Percentiles rank a stretch among this genome's conserved stretches.
Evolutionary conservation across 2,113 vertebrate species (phyloP).

Genomic region (Neotoma lepida): DNA sequence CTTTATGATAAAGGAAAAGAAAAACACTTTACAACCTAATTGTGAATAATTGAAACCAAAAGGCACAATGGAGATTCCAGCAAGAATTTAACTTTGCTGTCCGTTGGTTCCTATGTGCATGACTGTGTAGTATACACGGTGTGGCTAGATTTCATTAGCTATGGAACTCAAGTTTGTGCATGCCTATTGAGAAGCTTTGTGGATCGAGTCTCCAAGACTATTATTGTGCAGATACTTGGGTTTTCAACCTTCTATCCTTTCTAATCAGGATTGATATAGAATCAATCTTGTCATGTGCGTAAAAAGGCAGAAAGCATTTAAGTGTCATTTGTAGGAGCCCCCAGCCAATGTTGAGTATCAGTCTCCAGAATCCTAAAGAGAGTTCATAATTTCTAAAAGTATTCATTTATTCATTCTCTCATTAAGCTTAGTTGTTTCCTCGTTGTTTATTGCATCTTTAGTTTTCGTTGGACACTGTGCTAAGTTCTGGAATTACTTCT

Average conservation of each 20-base stretch:
- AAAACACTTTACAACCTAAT: background rate
- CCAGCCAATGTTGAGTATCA: background rate
- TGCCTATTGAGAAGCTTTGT: background rate
- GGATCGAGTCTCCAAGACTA: background rate
- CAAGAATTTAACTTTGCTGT: background rate
- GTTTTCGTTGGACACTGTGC: background rate
- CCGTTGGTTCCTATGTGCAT: background rate
- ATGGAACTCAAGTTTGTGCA: background rate
- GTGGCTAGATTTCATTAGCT: background rate
- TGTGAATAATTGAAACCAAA: background rate
- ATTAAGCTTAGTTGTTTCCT: background rate
- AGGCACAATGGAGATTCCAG: background rate
- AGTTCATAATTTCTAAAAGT: background rate
- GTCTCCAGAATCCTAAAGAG: background rate
- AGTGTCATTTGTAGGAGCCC: background rate
- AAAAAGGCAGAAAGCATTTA: background rate
- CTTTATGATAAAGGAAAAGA: background rate
- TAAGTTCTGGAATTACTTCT: background rate
- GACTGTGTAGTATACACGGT: background rate
- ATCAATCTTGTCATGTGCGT: background rate
- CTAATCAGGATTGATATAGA: background rate
- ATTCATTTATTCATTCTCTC: background rate
- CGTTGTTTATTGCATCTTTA: background rate
- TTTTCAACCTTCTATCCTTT: background rate
- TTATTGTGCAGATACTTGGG: background rate